Base-by-base conservation (phyloP, 2,113 vertebrate species). In the Lepidothrix coronata region DNA sequence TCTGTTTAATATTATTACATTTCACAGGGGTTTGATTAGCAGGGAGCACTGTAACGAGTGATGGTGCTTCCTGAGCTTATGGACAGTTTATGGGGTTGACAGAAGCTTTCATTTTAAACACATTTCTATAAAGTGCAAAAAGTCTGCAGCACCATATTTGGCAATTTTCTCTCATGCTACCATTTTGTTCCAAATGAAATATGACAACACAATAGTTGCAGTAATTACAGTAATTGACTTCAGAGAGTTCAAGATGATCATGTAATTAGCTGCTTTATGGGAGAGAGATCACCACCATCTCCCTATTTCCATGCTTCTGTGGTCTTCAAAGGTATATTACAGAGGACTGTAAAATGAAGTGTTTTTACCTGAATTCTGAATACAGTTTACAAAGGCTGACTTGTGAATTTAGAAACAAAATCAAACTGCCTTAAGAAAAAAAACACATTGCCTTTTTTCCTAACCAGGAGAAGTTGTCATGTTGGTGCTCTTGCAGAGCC, bases 181-280 rank as follows among this genome's bases (percentile, higher is more conserved):
- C 68, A 41, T 96, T 97, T 95, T 95, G 72, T 94, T 94, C 92
- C 75, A 97, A 97, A 97, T 97, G 95, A 97, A 97, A 97, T 97
- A 97, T 97, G 98, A 97, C 97, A 97, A 96, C 86, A 95, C 92
- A 96, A 94, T 92, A 89, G 91, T 97, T 93, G 76, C 30, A 31
- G 95, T 98, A 98, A 98, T 97, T 97, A 94, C 57, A 67, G 80
- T 97, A 98, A 98, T 97, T 98, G 97, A 96, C 95, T 96, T 92
- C 82, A 74, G 95, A 96, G 96, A 77, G 95, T 91, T 93, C 83
- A 95, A 95, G 93, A 95, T 98, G 95, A 98, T 97, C 91, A 86
- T 91, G 93, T 96, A 96, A 94, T 98, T 97, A 97, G 88, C 88
- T 95, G 82, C 86, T 97, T 93, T 97, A 89, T 91, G 85, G 85